phyloP scores from a whole-genome alignment of 2,113 vertebrate species.

The Dendrocopos noguchii region DNA sequence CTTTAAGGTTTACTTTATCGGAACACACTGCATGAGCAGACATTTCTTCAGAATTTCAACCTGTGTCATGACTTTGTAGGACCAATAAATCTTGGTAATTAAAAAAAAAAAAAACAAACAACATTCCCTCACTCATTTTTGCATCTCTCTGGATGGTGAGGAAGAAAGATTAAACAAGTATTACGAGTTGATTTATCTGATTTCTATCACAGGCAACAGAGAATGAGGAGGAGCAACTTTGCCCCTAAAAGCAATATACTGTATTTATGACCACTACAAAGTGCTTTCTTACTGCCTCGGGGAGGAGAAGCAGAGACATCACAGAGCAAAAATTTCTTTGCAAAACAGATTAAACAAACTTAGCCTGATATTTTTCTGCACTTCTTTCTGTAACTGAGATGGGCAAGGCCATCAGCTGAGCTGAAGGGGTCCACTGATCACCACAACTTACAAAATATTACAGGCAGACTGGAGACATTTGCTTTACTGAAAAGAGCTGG shows the following conservation, averaged over 20 bases:
- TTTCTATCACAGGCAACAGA: background rate
- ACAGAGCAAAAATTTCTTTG: background rate
- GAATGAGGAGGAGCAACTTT: background rate
- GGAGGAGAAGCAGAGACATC: background rate
- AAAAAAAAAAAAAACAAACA: background rate
- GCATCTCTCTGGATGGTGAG: background rate
- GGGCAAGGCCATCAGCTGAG: background rate
- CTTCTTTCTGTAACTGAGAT: background rate
- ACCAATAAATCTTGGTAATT: background rate
- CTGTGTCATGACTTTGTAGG: background rate
- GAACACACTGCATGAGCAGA: background rate
- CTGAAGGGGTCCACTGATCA: background rate
- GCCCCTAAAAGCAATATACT: background rate
- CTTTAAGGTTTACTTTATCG: background rate
- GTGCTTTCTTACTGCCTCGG: background rate
- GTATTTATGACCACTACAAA: constrained; percentile 25
- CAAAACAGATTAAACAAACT: background rate
- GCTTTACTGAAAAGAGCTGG: background rate
- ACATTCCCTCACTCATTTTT: background rate
- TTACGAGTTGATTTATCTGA: constrained; percentile 17
- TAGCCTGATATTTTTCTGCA: background rate
- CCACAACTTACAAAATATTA: background rate
- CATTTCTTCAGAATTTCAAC: background rate
- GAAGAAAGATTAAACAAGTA: constrained; percentile 14
- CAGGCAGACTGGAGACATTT: background rate